These are phyloP conservation scores for Eristalis arbustorum DNA, from an alignment of 2,888 invertebrate genomes.

Conservation along the genomic window DNA sequence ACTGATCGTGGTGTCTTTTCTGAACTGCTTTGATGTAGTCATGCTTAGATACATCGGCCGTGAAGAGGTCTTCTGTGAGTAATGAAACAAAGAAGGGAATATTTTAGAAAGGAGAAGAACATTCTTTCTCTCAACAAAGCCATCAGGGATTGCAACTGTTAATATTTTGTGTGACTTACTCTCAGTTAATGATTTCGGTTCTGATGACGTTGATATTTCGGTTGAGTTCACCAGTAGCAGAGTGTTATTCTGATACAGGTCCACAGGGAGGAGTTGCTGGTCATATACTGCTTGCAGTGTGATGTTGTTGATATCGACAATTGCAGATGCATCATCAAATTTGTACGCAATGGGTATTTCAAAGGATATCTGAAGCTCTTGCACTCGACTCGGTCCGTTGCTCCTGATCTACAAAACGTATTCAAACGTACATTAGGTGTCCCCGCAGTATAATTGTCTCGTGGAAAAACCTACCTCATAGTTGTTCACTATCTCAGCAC, in stretches of 20 bases:
- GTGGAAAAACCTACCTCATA: constrained; percentile 74
- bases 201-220: constrained; percentile 73
- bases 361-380: constrained; percentile 76
- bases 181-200: constrained; percentile 31
- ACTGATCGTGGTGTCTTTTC: constrained; percentile 74
- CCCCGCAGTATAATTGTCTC: no score
- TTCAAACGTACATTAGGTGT: not conserved
- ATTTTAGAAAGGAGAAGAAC: no score
- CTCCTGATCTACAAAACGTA: constrained; percentile 75
- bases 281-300: constrained; percentile 77
- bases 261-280: constrained; percentile 75
- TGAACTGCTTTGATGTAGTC: constrained; percentile 77
- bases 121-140: no score
- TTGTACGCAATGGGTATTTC: constrained; percentile 78
- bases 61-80: constrained; percentile 55
- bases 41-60: constrained; percentile 72
- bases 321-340: constrained; percentile 74
- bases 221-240: constrained; percentile 76
- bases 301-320: constrained; percentile 77
- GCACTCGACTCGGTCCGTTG: constrained; percentile 79
- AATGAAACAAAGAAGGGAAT: not conserved
- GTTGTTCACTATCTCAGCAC: constrained; percentile 76
- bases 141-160: no score
- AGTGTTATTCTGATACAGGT: constrained; percentile 77
- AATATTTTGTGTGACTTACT: constrained; percentile 23